Evolutionary conservation across 2,113 vertebrate genomes (phyloP).

Genomic region (Pseudorectes ferrugineus): DNA sequence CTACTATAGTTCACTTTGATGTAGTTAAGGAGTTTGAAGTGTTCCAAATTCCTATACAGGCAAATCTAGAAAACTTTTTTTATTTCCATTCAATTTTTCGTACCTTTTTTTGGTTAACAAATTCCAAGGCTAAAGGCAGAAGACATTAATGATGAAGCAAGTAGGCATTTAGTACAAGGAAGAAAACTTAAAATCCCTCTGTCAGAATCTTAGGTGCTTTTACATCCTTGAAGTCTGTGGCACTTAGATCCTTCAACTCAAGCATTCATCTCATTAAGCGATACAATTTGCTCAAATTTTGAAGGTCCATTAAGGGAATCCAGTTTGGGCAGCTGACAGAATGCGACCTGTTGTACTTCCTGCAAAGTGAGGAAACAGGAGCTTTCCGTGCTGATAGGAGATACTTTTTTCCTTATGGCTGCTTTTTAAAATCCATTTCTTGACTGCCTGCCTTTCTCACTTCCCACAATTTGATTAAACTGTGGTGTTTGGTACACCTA

Average conservation of each 20-base stretch:
- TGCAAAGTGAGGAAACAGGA: neutral
- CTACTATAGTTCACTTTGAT: neutral
- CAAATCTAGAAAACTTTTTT: neutral
- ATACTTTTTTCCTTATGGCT: neutral
- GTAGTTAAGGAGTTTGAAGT: neutral
- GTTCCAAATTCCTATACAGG: neutral
- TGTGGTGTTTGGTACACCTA: neutral
- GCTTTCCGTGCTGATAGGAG: neutral
- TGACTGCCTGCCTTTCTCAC: neutral
- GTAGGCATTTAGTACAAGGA: neutral
- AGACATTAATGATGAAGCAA: neutral
- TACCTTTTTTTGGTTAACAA: neutral
- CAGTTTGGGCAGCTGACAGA: neutral
- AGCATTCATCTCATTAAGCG: neutral
- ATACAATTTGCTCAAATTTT: neutral
- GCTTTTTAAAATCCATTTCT: neutral
- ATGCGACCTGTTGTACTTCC: neutral
- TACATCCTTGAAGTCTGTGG: neutral
- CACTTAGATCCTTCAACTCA: neutral
- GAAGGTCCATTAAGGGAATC: neutral
- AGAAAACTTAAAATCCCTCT: neutral
- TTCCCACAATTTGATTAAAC: neutral
- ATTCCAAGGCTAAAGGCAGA: neutral
- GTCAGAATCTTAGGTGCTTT: neutral
- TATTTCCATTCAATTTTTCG: neutral